phyloP scores from a whole-genome alignment of 2,888 invertebrate genomes.

The Phymatocera aterrima region DNA sequence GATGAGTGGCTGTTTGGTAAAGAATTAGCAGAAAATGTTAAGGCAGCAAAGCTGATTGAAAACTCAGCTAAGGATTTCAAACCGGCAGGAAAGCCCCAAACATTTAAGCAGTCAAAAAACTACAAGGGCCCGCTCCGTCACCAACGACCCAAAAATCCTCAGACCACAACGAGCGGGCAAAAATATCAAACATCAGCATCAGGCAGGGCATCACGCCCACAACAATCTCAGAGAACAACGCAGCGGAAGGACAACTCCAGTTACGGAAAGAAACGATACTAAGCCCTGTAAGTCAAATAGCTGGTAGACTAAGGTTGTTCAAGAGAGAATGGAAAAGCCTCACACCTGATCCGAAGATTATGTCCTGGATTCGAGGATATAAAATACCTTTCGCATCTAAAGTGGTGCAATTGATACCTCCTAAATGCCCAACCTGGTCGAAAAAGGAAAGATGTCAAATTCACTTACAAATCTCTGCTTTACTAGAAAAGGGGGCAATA shows the following conservation, averaged over 20 bases:
- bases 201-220: too few relatives aligned
- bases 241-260: too few relatives aligned
- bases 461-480: slow-evolving; percentile 27
- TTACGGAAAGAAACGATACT: background rate
- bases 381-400: background rate
- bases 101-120: background rate
- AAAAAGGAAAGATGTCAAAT: background rate
- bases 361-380: slow-evolving; percentile 13
- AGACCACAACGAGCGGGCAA: background rate
- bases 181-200: too few relatives aligned
- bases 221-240: too few relatives aligned
- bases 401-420: background rate
- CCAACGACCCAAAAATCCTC: background rate
- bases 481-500: slow-evolving; percentile 46
- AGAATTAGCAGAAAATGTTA: background rate
- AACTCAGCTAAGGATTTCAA: background rate
- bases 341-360: background rate
- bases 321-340: slow-evolving; percentile 8
- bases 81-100: background rate
- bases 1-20: background rate
- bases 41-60: background rate
- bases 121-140: background rate
- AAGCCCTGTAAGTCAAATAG: background rate
- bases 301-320: slow-evolving; percentile 15
- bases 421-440: background rate